phyloP scores from a whole-genome alignment of 2,113 vertebrate species.

The Asarcornis scutulata region DNA sequence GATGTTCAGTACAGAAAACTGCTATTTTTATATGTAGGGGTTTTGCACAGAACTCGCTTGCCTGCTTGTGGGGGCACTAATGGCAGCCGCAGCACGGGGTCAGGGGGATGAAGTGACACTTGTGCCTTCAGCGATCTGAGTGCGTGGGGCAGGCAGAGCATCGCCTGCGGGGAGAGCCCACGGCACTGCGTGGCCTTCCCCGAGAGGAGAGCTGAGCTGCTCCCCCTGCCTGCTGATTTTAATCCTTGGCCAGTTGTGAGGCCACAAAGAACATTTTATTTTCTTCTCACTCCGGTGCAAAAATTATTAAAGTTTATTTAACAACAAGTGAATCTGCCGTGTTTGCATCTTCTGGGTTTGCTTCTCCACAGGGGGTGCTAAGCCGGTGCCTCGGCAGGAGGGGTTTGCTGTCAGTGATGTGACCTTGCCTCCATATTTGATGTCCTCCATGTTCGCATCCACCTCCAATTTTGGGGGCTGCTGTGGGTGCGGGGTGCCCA shows the following conservation, averaged over 20 bases:
- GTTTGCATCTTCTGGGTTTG: background rate
- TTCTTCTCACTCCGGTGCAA: background rate
- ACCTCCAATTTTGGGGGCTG: no score
- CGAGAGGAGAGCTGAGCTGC: background rate
- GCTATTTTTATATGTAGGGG: slow-evolving; percentile 29
- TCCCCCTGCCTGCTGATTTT: background rate
- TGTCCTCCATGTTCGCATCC: no score
- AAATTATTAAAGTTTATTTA: slow-evolving; percentile 60
- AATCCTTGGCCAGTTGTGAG: background rate
- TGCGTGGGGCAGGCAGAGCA: rapidly evolving
- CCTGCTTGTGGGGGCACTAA: background rate
- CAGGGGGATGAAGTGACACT: background rate
- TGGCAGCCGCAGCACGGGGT: rapidly evolving
- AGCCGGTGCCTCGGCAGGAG: rapidly evolving
- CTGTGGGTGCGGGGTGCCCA: no score
- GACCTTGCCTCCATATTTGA: no score
- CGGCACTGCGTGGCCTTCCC: background rate
- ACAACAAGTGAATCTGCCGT: background rate
- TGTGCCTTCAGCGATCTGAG: slow-evolving; percentile 58
- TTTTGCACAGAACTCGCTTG: slow-evolving; percentile 22
- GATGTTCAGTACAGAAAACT: background rate
- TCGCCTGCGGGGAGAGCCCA: background rate
- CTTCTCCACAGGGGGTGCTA: rapidly evolving
- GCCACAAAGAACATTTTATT: slow-evolving; percentile 39
- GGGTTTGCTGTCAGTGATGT: background rate